Base-by-base conservation (phyloP, 2,888 invertebrate genomes). In the Micoletzkya japonica region DNA sequence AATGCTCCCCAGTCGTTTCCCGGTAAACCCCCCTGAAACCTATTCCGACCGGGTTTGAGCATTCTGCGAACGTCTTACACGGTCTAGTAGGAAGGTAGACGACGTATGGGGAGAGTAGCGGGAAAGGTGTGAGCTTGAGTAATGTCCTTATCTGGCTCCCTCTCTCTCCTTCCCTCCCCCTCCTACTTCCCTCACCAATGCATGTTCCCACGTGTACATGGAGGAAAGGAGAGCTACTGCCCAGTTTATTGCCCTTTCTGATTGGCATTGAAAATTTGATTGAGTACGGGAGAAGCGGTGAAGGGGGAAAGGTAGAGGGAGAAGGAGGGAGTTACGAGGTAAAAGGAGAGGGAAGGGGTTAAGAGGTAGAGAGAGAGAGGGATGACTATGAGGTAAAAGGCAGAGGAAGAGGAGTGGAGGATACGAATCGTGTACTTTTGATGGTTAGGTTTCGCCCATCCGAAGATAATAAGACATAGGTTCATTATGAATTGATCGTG, bases 181-280 rank as follows among this genome's bases (percentile, higher is more conserved):
- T 54, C 54, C 24, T 34, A 7, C 28, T 39, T 6, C 39, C 39
- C 39, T 39, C 0, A 7, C 39, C 17, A 17, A 39, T 7, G 39
- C 10, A 39, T 39, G 17, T 7, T 17, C 7, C 10, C 10, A 17
- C n/a, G 39, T 28, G 28, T 17, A 28, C 24, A 4, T 28, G 54
- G 28, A 30, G 30, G 54, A 54, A 30, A 24, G 30, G 54, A 54
- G 54, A 54, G 54, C 26, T 39, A 37, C 59, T 59, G 37, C 37
- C 44, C 39, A 39, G 44, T 6, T 24, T 37, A 50, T 37, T 44
- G 54, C 64, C 64, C 54, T 66, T 66, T 66, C 64, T 66, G 64
- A 66, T 66, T 66, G 64, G 64, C 64, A 54, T 52, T 66, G 64
- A 66, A 66, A 54, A 66, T 66, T 66, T 66, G 64, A 66, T 66